A percentile compares a stretch with the other conserved stretches of the same genome.
Conservation (phyloP, 2,113 vertebrate genomes). For the Hypanus sabinus region DNA sequence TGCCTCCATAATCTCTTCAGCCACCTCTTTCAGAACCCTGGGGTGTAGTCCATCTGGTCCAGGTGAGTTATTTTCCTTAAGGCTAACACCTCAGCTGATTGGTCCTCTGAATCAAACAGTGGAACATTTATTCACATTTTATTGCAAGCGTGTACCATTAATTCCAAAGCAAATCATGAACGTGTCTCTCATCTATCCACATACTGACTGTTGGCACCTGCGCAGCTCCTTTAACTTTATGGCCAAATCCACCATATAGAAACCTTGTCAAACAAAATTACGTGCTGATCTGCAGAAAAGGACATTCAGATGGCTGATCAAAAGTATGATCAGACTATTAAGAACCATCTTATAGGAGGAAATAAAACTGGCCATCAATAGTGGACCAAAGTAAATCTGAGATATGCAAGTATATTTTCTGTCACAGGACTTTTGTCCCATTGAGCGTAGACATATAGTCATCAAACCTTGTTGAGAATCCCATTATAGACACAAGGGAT, state of each 20-base stretch:
- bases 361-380: neutral
- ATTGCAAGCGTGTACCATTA: neutral
- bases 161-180: neutral
- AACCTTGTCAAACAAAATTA: neutral
- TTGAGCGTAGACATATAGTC: too few relatives aligned
- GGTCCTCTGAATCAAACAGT: neutral
- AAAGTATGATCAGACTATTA: neutral
- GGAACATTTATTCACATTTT: neutral
- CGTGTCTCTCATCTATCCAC: neutral
- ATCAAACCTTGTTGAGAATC: too few relatives aligned
- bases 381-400: neutral
- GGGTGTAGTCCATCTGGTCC: too few relatives aligned
- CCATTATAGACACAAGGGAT: too few relatives aligned
- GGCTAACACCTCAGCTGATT: neutral
- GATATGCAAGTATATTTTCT: neutral
- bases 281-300: too few relatives aligned
- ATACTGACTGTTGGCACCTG: neutral
- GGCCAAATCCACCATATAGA: neutral
- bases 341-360: neutral
- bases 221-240: neutral
- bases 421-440: too few relatives aligned
- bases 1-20: too few relatives aligned
- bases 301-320: too few relatives aligned
- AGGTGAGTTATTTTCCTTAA: too few relatives aligned
- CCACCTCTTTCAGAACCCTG: too few relatives aligned